Base-by-base conservation (phyloP, 2,888 invertebrate species). In the Chirona hameri region DNA sequence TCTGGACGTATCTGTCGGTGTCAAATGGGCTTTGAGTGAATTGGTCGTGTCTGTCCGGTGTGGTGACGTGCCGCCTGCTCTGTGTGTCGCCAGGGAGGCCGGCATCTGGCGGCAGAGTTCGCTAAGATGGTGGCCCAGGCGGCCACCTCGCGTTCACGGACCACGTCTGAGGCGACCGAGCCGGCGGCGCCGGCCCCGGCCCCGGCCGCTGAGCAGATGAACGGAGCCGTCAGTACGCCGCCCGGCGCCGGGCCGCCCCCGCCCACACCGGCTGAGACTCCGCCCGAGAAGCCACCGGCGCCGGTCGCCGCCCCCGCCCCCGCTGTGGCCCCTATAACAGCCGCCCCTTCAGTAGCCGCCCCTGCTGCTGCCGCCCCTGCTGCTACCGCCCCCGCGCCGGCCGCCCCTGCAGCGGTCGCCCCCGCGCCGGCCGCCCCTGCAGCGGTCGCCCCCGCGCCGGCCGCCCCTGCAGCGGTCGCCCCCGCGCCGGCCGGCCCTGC, bases 111-210 rank as follows among this genome's bases (percentile, higher is more conserved):
- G 9, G 76, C 76, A 3, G 76, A 76, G 24, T 76, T 76, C 76
- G 76, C 76, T 24, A 76, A 76, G 76, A 39, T 76, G 76, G 76
- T 76, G 76, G 76, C 76, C 46, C 76, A 76, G 76, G 76, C 46
- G 39, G 76, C 76, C 46, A 46, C 52, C 52, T 52, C 76, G 76
- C 76, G 76, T 1, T 76, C 76, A 24, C 76, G 76, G 18, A 76
- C 76, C 76, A 46, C 46, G 0, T 76, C 76, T 0, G 76, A 76
- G 46, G 39, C 76, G 39, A 24, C 46, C 24, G 9, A 18, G 39
- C 24, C 76, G 24, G 10, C 39, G 46, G 21, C 76, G 3, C 21
- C 10, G 46, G 46, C 24, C 18, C 46, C 69, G 69, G 14, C 69
- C 12, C 29, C 69, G 29, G 12, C 69, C 31, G 72, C 65, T 7